Conservation (phyloP, 2,888 invertebrate species). For the Nomada goodeniana region DNA sequence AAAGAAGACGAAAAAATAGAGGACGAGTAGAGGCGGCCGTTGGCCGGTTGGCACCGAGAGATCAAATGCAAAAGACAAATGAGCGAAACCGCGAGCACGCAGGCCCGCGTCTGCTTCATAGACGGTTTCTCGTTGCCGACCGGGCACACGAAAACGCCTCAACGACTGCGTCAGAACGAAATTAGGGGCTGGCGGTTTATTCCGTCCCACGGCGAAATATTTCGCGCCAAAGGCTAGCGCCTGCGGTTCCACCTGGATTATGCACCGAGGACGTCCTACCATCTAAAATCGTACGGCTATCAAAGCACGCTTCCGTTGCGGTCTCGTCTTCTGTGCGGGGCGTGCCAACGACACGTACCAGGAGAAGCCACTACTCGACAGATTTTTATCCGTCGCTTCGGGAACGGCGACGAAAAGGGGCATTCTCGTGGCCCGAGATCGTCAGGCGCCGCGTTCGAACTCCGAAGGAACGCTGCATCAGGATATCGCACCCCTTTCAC, state of each 20-base stretch:
- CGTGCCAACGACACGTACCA: background rate
- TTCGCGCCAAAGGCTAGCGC: slow-evolving; percentile 62
- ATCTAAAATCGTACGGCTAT: slow-evolving; percentile 77
- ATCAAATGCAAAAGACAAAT: slow-evolving; percentile 41
- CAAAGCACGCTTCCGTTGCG: slow-evolving; percentile 67
- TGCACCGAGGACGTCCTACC: slow-evolving; percentile 71
- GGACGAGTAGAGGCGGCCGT: slow-evolving; percentile 43
- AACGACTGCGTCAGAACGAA: slow-evolving; percentile 53
- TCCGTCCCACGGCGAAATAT: slow-evolving; percentile 76
- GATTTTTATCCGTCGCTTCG: slow-evolving; percentile 31
- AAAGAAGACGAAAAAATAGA: slow-evolving; percentile 14
- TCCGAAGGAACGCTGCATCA: background rate
- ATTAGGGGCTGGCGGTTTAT: slow-evolving; percentile 70
- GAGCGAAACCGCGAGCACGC: slow-evolving; percentile 15
- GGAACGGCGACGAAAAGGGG: slow-evolving; percentile 31
- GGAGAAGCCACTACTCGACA: slow-evolving; percentile 7
- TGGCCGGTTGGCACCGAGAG: slow-evolving; percentile 1
- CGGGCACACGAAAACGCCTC: slow-evolving; percentile 53
- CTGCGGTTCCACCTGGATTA: slow-evolving; percentile 73
- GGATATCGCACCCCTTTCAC: slow-evolving; percentile 3
- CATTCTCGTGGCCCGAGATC: slow-evolving; percentile 31
- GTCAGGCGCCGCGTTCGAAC: background rate
- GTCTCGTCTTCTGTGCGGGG: background rate
- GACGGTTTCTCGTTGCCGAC: background rate
- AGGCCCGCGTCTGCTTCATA: background rate